Conservation (phyloP, 2,113 vertebrate species). For the Mirza zaza region DNA sequence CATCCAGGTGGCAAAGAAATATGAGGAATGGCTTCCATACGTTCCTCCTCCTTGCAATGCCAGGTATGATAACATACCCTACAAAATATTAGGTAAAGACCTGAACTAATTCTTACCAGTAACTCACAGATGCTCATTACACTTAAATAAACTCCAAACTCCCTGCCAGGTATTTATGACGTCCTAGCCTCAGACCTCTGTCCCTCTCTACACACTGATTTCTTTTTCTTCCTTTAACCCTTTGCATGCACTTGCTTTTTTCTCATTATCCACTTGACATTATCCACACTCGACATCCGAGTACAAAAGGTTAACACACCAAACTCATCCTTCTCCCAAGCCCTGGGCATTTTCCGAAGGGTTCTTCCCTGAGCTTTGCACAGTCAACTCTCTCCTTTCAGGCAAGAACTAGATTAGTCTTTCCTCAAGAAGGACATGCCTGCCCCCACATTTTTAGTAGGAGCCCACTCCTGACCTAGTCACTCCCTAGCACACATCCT, state of each 20-base stretch:
- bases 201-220: no score
- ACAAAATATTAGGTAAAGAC: not conserved
- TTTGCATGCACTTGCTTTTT: no score
- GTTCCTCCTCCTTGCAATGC: not conserved
- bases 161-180: no score
- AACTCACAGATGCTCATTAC: no score
- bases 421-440: not conserved
- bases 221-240: not conserved
- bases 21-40: not conserved
- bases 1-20: not conserved
- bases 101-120: not conserved
- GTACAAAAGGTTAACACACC: no score
- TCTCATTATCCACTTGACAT: no score
- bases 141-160: not conserved
- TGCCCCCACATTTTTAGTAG: not conserved
- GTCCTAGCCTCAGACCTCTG: no score
- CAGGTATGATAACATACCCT: not conserved
- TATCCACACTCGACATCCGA: no score
- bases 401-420: not conserved
- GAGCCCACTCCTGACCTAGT: not conserved
- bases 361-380: not conserved
- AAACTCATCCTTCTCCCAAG: not conserved
- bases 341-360: not conserved
- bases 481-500: not conserved
- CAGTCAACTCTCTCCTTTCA: not conserved